These are phyloP conservation scores for Melikaiella ostensackeni DNA, from an alignment of 2,888 invertebrate genomes.

Conservation along the genomic window DNA sequence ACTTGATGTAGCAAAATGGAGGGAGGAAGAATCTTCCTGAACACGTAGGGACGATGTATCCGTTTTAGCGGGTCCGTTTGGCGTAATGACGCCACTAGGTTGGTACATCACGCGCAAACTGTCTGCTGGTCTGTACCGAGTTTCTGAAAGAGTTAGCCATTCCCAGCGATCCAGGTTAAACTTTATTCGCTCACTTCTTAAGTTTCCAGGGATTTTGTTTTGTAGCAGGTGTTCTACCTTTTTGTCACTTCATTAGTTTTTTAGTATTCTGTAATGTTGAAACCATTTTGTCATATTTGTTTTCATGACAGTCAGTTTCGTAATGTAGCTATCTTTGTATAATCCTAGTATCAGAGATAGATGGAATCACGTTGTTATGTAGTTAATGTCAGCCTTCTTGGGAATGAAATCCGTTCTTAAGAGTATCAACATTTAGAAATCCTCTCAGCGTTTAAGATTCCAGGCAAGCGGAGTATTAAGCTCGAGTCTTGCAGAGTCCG, in stretches of 20 bases:
- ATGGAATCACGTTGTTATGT: background rate
- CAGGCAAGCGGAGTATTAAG: background rate
- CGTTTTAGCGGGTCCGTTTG: slow-evolving; percentile 55
- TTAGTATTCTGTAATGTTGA: too few species aligned
- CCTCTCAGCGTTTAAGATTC: background rate
- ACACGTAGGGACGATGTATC: slow-evolving; percentile 65
- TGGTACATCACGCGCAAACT: slow-evolving; percentile 62
- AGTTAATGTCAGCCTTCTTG: background rate
- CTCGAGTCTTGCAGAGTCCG: background rate
- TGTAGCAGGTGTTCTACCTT: background rate
- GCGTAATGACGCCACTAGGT: slow-evolving; percentile 60
- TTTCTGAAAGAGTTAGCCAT: slow-evolving; percentile 7
- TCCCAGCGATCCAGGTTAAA: slow-evolving; percentile 8
- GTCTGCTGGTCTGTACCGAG: slow-evolving; percentile 36
- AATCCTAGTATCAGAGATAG: background rate
- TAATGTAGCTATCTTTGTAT: too few species aligned
- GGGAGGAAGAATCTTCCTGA: slow-evolving; percentile 57
- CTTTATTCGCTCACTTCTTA: slow-evolving; percentile 7
- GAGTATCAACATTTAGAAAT: slow-evolving; percentile 1
- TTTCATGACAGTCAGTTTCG: too few species aligned
- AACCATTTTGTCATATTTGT: too few species aligned
- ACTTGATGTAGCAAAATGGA: slow-evolving; percentile 1
- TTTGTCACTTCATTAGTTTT: too few species aligned
- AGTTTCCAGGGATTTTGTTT: background rate
- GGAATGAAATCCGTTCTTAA: background rate